phyloP scores from a whole-genome alignment of 2,888 invertebrate species.

The Aspidiotus rigidus region DNA sequence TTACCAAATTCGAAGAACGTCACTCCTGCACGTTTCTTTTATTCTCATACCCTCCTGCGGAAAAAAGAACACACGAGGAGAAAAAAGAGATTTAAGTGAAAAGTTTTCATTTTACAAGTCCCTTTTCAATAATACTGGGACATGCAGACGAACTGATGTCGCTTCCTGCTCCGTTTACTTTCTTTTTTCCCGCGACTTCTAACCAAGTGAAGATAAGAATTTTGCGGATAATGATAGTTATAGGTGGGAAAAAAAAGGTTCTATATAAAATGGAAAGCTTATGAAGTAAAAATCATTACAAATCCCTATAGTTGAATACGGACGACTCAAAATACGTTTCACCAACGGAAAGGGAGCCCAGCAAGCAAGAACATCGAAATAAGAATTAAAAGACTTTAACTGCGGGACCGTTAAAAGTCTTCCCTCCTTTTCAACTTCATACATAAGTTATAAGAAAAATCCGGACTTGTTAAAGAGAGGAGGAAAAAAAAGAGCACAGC shows the following conservation, averaged over 20 bases:
- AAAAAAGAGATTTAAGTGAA: constrained; percentile 25
- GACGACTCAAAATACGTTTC: constrained; percentile 26
- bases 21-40: too few relatives aligned
- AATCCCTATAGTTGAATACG: constrained; percentile 25
- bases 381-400: constrained; percentile 33
- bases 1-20: too few relatives aligned
- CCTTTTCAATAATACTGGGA: constrained; percentile 22
- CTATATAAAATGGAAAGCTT: constrained; percentile 23
- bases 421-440: constrained; percentile 25
- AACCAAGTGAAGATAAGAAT: constrained; percentile 20
- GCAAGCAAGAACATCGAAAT: not conserved
- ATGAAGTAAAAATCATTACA: constrained; percentile 32
- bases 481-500: constrained; percentile 16
- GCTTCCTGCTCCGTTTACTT: not conserved
- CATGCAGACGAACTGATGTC: not conserved
- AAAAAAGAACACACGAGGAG: not conserved
- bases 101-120: constrained; percentile 30
- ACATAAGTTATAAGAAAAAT: constrained; percentile 30
- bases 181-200: constrained; percentile 16
- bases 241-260: constrained; percentile 23
- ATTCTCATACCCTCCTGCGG: too few relatives aligned
- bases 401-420: constrained; percentile 31
- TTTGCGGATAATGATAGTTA: constrained; percentile 28
- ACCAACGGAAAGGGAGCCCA: constrained; percentile 8
- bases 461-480: constrained; percentile 14